Evolutionary conservation across 2,113 vertebrate genomes (phyloP), one percentile per base, ranked within the genome.

Genomic region (Mesembrinibis cayennensis): DNA sequence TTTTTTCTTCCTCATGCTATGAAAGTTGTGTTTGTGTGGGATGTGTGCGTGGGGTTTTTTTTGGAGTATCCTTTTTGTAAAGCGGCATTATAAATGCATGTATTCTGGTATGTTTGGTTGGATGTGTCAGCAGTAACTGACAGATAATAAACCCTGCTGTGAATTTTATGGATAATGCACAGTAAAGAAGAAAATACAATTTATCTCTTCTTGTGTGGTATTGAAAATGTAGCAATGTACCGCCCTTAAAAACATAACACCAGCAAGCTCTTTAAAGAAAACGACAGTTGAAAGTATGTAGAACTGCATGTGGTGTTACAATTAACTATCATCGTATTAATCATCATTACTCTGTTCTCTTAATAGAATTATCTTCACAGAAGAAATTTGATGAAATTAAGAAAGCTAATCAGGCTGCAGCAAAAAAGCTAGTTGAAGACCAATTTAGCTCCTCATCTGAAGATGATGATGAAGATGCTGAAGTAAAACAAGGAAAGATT

Each of bases 341-440:
- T 63, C 6, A 50, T 82, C 7, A 4, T 32, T 87, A 53, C 14
- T 92, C 21, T 90, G 45, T 89, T 92, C 53, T 96, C 74, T 87
- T 94, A 80, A 84, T 95, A 99, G 99, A 97, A n/a, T 84, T 95
- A 20, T 98, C 97, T 8, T 98, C 98, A 59, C 98, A 98, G 95
- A 98, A 97, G 80, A 99, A 98, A 96, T 99, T 99, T 81, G 99
- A 99, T 85, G 99, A 99, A 98, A 99, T 99, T 97, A 98, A 98
- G 96, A 99, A 98, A 92, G 98, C 99, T 56, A 98, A 99, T 97
- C 99, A 99, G 96, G 99, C 98, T 21, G 98, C 98, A 42, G 99
- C 98, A 83, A 98, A 98, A 97, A 98, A 99, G 82, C 71, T 99
- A 58, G 97, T 98, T 50, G 98, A 99, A 95, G 98, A 98, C 47